Evolutionary conservation across 1,140 invertebrate genomes (phyloP), one percentile per base, ranked within the genome.

Genomic region (Oncopodura yosiiana): DNA sequence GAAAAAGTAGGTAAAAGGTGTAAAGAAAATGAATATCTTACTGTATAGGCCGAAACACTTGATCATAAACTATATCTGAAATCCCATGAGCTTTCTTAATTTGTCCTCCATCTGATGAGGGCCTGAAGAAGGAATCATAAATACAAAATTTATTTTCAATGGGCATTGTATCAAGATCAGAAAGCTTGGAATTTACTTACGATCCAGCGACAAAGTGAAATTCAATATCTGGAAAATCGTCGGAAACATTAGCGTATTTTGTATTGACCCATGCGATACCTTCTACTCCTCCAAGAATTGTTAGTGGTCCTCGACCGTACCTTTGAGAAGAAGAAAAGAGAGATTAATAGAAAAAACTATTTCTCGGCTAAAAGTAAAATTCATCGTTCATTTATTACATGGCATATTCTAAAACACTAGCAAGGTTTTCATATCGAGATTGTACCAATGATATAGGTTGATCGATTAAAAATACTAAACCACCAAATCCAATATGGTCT

Each of bases 211-310:
- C 80, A 64, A 91, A 87, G 62, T 89, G 86, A 60, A 89, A 89
- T 65, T 92, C 87, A 24, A 91, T 77, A 61, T 92, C 87, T 0
- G 87, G 87, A 79, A 82, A 90, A 29, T 81, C 77, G 0, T 78
- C 78, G 0, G 76, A 76, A 5, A 73, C 68, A 41, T 87, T 81
- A 0, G 84, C n/a, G 54, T 84, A 88, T 68, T 90, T 92, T 0
- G 89, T 94, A 44, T 90, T 90, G 14, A 93, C 82, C 69, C 90
- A 94, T 1, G 81, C 89, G 3, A 94, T 66, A 1, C 88, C 89
- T 71, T 94, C 90, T 0, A 93, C 88, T 0, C 89, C 90, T 0
- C 90, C 90, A 63, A 92, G 74, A 0, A 93, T 83, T 0, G 89
- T 93, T 3, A 93, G 66, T 0, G 89, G 88, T 2, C 90, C 90